A percentile compares a stretch with the other conserved stretches of the same genome.
Evolutionary conservation across 2,113 vertebrate genomes (phyloP).

Genomic region (Haemorhous mexicanus): DNA sequence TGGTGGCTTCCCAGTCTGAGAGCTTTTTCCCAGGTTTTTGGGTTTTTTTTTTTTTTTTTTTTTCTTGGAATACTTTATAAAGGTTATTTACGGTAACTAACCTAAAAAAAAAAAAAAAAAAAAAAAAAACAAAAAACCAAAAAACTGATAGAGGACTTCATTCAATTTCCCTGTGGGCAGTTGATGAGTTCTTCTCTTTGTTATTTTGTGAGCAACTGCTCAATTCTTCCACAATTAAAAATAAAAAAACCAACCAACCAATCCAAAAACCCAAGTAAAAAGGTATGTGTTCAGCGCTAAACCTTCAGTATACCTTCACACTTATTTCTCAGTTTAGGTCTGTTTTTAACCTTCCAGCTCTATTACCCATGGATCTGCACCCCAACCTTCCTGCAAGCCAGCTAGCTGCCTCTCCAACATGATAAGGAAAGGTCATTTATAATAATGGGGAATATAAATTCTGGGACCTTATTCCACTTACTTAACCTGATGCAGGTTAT

Average conservation of each 20-base stretch:
- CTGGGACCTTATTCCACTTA: not conserved
- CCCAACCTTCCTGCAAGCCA: not conserved
- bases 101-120: not conserved
- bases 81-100: not conserved
- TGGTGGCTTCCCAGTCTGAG: accelerated
- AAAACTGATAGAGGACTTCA: not conserved
- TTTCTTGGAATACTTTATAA: not conserved
- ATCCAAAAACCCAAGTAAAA: accelerated
- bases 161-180: not conserved
- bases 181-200: not conserved
- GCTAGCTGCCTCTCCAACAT: not conserved
- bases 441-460: not conserved
- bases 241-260: not conserved
- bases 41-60: no score
- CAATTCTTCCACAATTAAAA: not conserved
- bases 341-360: not conserved
- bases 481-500: not conserved
- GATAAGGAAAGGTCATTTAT: not conserved
- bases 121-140: not conserved
- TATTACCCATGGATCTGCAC: not conserved
- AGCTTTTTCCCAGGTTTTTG: not conserved
- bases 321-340: not conserved
- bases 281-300: not conserved
- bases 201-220: not conserved
- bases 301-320: not conserved